phyloP scores from a whole-genome alignment of 2,888 invertebrate genomes.

The Pseudanteris insignis region DNA sequence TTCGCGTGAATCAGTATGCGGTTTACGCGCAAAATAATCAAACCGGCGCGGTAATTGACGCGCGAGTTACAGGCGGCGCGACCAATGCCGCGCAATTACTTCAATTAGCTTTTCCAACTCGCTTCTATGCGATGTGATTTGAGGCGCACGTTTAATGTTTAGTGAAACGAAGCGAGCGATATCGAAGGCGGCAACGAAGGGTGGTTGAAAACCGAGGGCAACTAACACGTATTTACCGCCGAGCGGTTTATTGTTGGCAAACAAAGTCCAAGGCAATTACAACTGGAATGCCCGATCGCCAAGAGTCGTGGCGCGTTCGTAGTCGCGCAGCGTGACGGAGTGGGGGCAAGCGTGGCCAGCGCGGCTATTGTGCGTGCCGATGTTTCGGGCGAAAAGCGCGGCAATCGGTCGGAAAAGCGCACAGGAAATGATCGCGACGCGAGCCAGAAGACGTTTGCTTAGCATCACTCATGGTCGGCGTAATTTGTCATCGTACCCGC shows the following conservation, averaged over 20 bases:
- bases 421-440: slow-evolving; percentile 31
- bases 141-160: slow-evolving; percentile 34
- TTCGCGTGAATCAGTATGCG: too few species aligned
- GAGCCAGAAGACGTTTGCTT: too few species aligned
- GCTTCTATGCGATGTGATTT: too few species aligned
- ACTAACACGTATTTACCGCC: slow-evolving; percentile 50
- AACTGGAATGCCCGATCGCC: slow-evolving; percentile 52
- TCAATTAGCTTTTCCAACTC: too few species aligned
- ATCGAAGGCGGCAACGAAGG: slow-evolving; percentile 34
- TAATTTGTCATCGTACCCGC: too few species aligned
- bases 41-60: too few species aligned
- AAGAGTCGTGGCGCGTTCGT: slow-evolving; percentile 11
- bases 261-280: slow-evolving; percentile 61
- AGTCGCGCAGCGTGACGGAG: slow-evolving; percentile 1
- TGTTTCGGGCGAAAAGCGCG: slow-evolving; percentile 12
- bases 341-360: slow-evolving; percentile 30
- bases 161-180: slow-evolving; percentile 33
- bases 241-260: slow-evolving; percentile 55
- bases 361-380: slow-evolving; percentile 23
- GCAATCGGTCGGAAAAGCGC: slow-evolving; percentile 9
- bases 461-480: too few species aligned
- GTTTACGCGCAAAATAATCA: too few species aligned
- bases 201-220: slow-evolving; percentile 41
- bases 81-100: too few species aligned
- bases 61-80: too few species aligned